A percentile compares a stretch with the other conserved stretches of the same genome.
These are phyloP conservation scores for Enteromius afrohamiltoni DNA, from an alignment of 2,797 vertebrate species.

Conservation along the genomic window DNA sequence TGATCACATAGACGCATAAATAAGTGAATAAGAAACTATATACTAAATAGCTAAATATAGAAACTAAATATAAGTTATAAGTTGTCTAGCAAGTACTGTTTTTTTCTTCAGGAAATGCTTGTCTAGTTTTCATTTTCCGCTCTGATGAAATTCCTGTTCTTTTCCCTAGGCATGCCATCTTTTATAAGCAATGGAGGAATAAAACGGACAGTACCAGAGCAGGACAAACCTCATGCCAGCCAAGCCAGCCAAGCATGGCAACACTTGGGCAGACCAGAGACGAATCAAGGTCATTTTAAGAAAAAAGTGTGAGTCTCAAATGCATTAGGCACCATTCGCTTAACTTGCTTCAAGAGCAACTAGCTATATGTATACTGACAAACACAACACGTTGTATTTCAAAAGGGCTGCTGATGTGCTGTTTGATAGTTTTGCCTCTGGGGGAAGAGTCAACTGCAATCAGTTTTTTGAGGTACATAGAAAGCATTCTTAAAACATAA, in stretches of 20 bases:
- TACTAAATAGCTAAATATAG: too few species aligned
- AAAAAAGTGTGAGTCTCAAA: constrained; percentile 68
- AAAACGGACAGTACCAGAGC: constrained; percentile 64
- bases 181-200: constrained; percentile 61
- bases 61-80: too few species aligned
- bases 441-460: constrained; percentile 65
- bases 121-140: constrained; percentile 11
- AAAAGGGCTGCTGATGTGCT: constrained; percentile 73
- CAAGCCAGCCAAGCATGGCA: constrained; percentile 62
- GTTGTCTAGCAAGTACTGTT: neutral
- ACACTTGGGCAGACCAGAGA: constrained; percentile 54
- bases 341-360: neutral
- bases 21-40: neutral
- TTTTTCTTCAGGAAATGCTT: constrained; percentile 4
- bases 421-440: constrained; percentile 74
- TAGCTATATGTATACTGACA: constrained; percentile 6
- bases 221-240: constrained; percentile 56
- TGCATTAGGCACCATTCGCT: constrained; percentile 1
- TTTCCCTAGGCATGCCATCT: constrained; percentile 52
- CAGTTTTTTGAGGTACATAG: constrained; percentile 74
- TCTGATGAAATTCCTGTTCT: constrained; percentile 26
- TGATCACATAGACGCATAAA: neutral
- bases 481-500: constrained; percentile 8
- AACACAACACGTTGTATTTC: neutral
- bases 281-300: constrained; percentile 65